Evolutionary conservation across 2,888 invertebrate species (phyloP).

Genomic region (Arrhopalites spinosus): DNA sequence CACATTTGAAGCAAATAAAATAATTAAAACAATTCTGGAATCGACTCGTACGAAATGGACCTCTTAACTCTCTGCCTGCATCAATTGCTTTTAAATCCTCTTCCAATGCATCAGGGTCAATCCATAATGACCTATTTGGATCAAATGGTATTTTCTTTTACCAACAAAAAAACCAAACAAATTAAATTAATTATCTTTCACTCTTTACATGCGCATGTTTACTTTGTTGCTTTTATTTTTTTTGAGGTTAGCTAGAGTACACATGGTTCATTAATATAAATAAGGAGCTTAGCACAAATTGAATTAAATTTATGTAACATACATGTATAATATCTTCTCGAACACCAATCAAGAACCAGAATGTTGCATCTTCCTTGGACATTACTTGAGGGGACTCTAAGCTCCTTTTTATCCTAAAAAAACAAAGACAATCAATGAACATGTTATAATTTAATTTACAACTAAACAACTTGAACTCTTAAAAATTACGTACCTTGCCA

Average conservation of each 20-base stretch:
- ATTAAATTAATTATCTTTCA: too few species aligned
- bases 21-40: constrained; percentile 31
- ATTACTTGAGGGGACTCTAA: neutral
- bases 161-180: neutral
- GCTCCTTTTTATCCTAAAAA: constrained; percentile 8
- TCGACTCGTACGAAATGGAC: constrained; percentile 27
- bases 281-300: neutral
- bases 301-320: neutral
- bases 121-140: constrained; percentile 18
- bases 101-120: constrained; percentile 19
- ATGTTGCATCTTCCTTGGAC: constrained; percentile 26
- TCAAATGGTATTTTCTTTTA: constrained; percentile 32
- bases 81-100: constrained; percentile 5
- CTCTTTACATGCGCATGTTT: too few species aligned
- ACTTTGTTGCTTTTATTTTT: too few species aligned
- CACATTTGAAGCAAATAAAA: constrained; percentile 25
- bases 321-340: constrained; percentile 23
- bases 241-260: too few species aligned
- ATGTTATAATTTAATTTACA: neutral
- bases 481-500: constrained; percentile 3
- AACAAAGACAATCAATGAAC: neutral
- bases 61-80: neutral
- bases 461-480: neutral
- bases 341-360: constrained; percentile 30
- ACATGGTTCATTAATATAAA: neutral